phyloP scores from a whole-genome alignment of 2,113 vertebrate genomes.

The Dipodomys ordii region DNA sequence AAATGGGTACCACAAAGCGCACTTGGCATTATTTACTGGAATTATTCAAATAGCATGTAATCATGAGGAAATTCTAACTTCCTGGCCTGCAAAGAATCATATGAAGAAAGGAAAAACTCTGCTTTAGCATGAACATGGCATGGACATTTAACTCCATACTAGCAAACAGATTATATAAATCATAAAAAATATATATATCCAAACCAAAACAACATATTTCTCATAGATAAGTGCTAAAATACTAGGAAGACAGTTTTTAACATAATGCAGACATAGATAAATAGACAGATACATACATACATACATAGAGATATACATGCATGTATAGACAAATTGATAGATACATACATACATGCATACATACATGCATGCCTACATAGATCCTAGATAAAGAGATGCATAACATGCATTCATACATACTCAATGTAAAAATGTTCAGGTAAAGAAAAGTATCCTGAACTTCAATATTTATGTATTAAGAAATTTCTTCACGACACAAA shows the following conservation, averaged over 20 bases:
- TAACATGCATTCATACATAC: background rate
- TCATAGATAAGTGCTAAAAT: background rate
- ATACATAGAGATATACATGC: too few relatives aligned
- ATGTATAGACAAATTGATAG: too few relatives aligned
- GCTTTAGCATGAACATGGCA: constrained; percentile 30
- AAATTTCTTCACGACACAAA: background rate
- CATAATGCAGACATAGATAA: background rate
- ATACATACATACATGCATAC: too few relatives aligned
- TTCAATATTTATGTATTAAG: background rate
- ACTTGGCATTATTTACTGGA: constrained; percentile 68
- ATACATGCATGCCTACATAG: too few relatives aligned
- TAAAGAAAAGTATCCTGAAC: constrained; percentile 1
- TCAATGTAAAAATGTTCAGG: background rate
- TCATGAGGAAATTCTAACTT: constrained; percentile 70
- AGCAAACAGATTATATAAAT: constrained; percentile 45
- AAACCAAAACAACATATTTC: constrained; percentile 34
- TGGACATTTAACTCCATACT: constrained; percentile 1
- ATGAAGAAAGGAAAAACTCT: constrained; percentile 50
- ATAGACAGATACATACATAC: too few relatives aligned
- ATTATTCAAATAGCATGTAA: constrained; percentile 67
- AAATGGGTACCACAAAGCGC: constrained; percentile 68
- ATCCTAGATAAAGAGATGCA: too few relatives aligned
- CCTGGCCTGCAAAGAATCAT: constrained; percentile 54
- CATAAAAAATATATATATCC: background rate
- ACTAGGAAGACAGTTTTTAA: background rate